Base-by-base conservation (phyloP, 2,888 invertebrate genomes). In the Argyra leucocephala region DNA sequence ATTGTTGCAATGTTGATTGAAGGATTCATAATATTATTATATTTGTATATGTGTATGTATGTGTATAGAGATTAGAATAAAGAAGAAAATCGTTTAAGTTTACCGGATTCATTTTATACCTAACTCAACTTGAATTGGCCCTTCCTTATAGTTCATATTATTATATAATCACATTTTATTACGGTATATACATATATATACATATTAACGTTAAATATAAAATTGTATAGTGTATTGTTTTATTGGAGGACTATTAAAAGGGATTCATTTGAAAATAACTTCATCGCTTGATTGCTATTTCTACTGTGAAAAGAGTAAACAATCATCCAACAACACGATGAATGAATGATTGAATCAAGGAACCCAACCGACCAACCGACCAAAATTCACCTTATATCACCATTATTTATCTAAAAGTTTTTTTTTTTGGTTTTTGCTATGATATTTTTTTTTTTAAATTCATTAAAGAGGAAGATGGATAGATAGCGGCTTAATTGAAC, bases 171-270 rank as follows among this genome's bases (percentile, higher is more conserved):
- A 6, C 4, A 26, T 26, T 6, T 26, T 26, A 31, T 31, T 31
- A 12, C 48, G 1, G 18, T 18, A 48, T 18, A n/a, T 48, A 6
- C 15, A 18, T 18, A n/a, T 48, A 5, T 48, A 48, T n/a, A 48
- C n/a, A 48, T n/a, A 48, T 48, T 48, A 15, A 5, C 3, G 37
- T 37, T 37, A 37, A 9, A 12, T 37, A 15, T 37, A 18, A 48
- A 18, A 48, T 48, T 48, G n/a, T 48, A 48, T 48, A 10, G 12
- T 31, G n/a, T 48, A 18, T 48, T 48, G 48, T 48, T 48, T 48
- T 48, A 48, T 48, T 48, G 48, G 18, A 48, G 48, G 48, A 48
- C 48, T 48, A 48, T 48, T 48, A 48, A 48, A 48, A 48, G 48
- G 48, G 48, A 48, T 48, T 48, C 48, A 48, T 48, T 48, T 48